Base-by-base conservation (phyloP, 2,888 invertebrate genomes). In the Ophioninae sp. region DNA sequence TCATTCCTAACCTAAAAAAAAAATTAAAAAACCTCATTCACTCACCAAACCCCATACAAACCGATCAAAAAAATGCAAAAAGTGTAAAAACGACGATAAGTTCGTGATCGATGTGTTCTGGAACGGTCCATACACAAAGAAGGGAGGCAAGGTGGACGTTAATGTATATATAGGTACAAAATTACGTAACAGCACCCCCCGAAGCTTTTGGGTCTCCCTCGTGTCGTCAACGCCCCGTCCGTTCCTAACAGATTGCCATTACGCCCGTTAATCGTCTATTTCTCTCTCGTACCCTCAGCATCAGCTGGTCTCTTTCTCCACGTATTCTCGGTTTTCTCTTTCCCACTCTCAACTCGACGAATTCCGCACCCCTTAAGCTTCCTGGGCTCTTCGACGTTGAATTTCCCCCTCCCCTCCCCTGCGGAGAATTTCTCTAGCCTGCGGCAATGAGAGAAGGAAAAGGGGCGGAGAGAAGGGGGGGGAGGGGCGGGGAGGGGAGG, bases 211-310 rank as follows among this genome's bases (percentile, higher is more conserved):
- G 75, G 61, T 67, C n/a, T 51, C 67, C 61, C 76, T 37, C 59
- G n/a, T 30, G 22, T 72, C 76, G 72, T 77, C 77, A 78, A 74
- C 83, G 80, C 83, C 81, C 78, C 78, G 81, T 83, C 78, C 83
- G 81, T 80, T 83, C 75, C 81, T 78, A 83, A 81, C 83, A 83
- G 83, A 83, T 83, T 83, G 83, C 83, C 81, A 83, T 83, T 83
- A 83, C 74, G 83, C 77, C 80, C 83, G 77, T 83, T 83, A 83
- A 87, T 87, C 85, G 85, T 81, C 86, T 68, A 80, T 81, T 81
- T 65, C 73, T 67, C 58, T 74, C 78, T 61, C 73, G 44, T 58
- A 39, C 68, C 30, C 23, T 10, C 80, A n/a, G n/a, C n/a, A n/a
- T 63, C 79, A 58, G 72, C 56, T 85, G 79, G 85, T 68, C 80